These are phyloP conservation scores for Drosophila birchii DNA, from an alignment of 2,888 invertebrate genomes.

Conservation along the genomic window DNA sequence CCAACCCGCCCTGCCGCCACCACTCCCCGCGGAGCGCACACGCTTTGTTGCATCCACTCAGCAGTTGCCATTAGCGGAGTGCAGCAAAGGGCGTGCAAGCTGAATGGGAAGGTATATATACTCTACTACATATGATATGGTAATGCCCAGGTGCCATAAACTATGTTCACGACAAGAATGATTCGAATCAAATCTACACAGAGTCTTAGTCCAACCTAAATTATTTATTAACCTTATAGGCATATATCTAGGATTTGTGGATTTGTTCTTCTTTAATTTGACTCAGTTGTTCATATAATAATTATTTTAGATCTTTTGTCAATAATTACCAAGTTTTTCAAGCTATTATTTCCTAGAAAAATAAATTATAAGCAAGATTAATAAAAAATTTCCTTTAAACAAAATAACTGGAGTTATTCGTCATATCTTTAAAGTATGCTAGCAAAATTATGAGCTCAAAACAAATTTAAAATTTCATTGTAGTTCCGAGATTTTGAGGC, in stretches of 20 bases:
- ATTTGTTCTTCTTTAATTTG: no score
- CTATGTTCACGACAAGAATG: conserved; percentile 3
- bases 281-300: no score
- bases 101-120: conserved; percentile 18
- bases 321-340: background rate
- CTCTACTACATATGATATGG: conserved; percentile 36
- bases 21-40: conserved; percentile 35
- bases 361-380: no score
- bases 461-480: background rate
- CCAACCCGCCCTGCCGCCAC: background rate
- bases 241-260: background rate
- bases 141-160: conserved; percentile 28
- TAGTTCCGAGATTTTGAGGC: background rate
- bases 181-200: background rate
- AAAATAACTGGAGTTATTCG: background rate
- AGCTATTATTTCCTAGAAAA: no score
- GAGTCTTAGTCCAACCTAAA: background rate
- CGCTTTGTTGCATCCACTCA: conserved; percentile 77
- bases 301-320: background rate
- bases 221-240: background rate
- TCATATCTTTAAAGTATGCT: background rate
- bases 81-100: conserved; percentile 12
- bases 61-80: conserved; percentile 62
- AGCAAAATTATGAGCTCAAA: background rate
- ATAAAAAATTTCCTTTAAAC: background rate